Base-by-base conservation (phyloP, 2,797 vertebrate species). In the Macrochelys suwanniensis region DNA sequence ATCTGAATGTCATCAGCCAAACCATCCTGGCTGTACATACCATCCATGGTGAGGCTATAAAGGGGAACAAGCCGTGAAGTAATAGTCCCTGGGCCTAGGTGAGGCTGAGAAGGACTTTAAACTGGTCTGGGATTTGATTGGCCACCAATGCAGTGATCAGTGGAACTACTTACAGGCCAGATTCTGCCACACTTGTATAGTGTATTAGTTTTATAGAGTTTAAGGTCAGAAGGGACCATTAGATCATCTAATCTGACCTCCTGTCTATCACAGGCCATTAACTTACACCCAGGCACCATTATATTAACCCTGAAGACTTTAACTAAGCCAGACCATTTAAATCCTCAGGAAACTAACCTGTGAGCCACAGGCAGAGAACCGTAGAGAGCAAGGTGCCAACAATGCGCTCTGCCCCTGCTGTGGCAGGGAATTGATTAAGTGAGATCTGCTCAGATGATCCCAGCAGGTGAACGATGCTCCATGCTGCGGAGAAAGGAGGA, bases 131-230 rank as follows among this genome's bases (percentile, higher is more conserved):
- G 16, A 56, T 2, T 5, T 49, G 49, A 2, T 50, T 89, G 51
- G 15, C 53, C 45, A 13, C 3, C 47, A 74, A 1, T 53, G 85
- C 2, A 33, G 12, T 11, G 12, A 11, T 45, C 25, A 42, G 25
- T 76, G 71, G 21, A 45, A 26, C 42, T 45, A 45, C 5, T 45
- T 76, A 45, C 42, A 5, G 7, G 53, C 9, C 10, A 5, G 42
- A 78, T 31, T 1, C 23, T 26, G 8, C 2, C 53, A 59, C 16
- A 10, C 5, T 80, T 23, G 19, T 82, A 13, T 45, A 10, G 49
- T 0, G 0, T n/a, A 57, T n/a, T 16, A 56, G 59, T n/a, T 68
- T n/a, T 37, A 68, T 37, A n/a, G 61, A 37, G 33, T 68, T 68
- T 68, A 68, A 68, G 61, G 8, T 16, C 31, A 37, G 33, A 68